These are phyloP conservation scores for Gallinago nigripennis DNA, from an alignment of 2,797 vertebrate genomes.

Conservation along the genomic window DNA sequence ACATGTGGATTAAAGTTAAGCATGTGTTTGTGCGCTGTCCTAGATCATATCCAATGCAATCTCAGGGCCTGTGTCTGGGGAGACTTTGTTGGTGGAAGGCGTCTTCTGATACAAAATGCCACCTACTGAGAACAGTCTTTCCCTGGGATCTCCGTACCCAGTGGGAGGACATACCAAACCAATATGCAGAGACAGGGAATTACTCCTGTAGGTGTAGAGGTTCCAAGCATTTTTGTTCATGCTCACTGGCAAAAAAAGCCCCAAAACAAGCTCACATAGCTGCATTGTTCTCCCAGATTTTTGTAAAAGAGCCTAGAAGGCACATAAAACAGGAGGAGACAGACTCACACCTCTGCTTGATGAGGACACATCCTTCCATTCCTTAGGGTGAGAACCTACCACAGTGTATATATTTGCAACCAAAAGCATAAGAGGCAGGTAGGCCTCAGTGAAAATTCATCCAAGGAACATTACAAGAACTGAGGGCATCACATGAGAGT, in stretches of 20 bases:
- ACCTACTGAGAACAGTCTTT: background rate
- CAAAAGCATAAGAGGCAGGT: background rate
- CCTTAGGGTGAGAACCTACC: background rate
- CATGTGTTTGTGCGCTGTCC: background rate
- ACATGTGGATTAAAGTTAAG: constrained; percentile 38
- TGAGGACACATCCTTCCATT: background rate
- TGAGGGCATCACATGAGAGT: background rate
- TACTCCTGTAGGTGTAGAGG: background rate
- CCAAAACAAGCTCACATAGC: background rate
- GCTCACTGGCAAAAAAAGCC: background rate
- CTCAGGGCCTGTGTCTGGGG: background rate
- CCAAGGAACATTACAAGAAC: background rate
- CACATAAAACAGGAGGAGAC: background rate
- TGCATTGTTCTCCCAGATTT: background rate
- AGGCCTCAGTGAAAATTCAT: background rate
- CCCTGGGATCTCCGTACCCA: background rate
- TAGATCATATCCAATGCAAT: background rate
- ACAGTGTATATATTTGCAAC: background rate
- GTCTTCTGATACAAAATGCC: background rate
- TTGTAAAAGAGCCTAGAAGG: background rate
- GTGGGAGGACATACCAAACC: background rate
- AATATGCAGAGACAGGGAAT: background rate
- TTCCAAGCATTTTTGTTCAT: background rate
- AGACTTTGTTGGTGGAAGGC: background rate
- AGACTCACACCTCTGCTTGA: background rate